Evolutionary conservation across 2,113 vertebrate species (phyloP).

Genomic region (Leptocoma aspasia): DNA sequence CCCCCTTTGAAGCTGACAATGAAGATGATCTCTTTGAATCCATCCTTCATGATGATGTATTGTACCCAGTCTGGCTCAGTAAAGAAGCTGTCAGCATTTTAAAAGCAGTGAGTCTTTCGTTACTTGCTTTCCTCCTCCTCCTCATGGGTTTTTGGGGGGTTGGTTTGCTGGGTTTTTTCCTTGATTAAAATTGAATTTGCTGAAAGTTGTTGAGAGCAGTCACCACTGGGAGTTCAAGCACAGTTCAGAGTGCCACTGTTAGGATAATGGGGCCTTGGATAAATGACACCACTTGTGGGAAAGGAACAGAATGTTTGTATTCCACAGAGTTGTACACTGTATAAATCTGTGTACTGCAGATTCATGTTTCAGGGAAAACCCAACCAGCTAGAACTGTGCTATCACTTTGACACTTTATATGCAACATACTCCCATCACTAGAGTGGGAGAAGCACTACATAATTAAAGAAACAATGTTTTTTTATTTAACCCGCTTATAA

Average conservation of each 20-base stretch:
- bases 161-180: background rate
- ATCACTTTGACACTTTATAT: background rate
- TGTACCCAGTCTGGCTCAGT: conserved; percentile 98
- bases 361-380: conserved; percentile 51
- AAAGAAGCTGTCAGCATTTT: conserved; percentile 98
- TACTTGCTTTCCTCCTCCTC: background rate
- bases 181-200: conserved; percentile 36
- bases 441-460: background rate
- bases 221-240: conserved; percentile 58
- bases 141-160: background rate
- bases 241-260: conserved; percentile 65
- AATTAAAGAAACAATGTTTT: conserved; percentile 19
- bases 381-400: background rate
- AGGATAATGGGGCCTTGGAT: conserved; percentile 59
- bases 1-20: conserved; percentile 96
- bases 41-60: conserved; percentile 96
- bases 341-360: conserved; percentile 17
- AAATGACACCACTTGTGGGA: conserved; percentile 73
- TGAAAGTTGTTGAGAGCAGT: conserved; percentile 32
- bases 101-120: conserved; percentile 82
- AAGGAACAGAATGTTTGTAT: conserved; percentile 74
- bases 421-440: background rate
- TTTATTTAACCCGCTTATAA: background rate
- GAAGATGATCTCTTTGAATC: conserved; percentile 98
- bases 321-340: conserved; percentile 45